Evolutionary conservation across 2,888 invertebrate genomes (phyloP).

Genomic region (Lepidochitona cinerea): DNA sequence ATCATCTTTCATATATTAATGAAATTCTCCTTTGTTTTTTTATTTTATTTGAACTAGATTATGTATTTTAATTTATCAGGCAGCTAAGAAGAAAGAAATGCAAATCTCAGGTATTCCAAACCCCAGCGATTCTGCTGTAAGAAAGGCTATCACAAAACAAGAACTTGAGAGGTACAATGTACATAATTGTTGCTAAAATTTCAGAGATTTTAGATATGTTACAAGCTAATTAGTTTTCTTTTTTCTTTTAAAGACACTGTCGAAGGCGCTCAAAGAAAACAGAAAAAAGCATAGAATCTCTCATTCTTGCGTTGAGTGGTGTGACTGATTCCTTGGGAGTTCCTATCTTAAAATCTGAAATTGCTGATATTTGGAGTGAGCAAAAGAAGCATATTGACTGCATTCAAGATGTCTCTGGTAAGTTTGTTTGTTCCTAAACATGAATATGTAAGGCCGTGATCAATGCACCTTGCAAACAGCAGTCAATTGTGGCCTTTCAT

Average conservation of each 20-base stretch:
- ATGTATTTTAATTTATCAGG: neutral
- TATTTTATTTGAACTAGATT: neutral
- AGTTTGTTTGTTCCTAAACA: neutral
- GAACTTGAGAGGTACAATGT: slow-evolving; percentile 22
- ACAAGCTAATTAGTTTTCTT: neutral
- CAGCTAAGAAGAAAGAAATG: slow-evolving; percentile 40
- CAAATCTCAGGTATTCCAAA: neutral
- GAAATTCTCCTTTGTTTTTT: neutral
- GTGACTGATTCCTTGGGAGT: slow-evolving; percentile 26
- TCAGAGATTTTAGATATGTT: neutral
- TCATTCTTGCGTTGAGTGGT: slow-evolving; percentile 12
- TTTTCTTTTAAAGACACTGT: slow-evolving; percentile 26
- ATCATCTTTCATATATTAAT: neutral
- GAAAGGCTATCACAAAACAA: slow-evolving; percentile 14
- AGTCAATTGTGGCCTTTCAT: neutral
- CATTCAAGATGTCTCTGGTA: slow-evolving; percentile 27
- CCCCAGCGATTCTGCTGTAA: slow-evolving; percentile 27
- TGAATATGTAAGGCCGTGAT: no score
- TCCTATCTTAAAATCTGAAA: slow-evolving; percentile 28
- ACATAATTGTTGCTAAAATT: no score
- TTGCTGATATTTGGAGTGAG: slow-evolving; percentile 30
- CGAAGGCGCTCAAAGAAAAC: slow-evolving; percentile 33
- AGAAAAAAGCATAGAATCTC: slow-evolving; percentile 7
- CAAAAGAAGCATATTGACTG: slow-evolving; percentile 32
- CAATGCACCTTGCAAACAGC: neutral